Evolutionary conservation across 2,888 invertebrate species (phyloP).

Genomic region (Coenonympha arcania): DNA sequence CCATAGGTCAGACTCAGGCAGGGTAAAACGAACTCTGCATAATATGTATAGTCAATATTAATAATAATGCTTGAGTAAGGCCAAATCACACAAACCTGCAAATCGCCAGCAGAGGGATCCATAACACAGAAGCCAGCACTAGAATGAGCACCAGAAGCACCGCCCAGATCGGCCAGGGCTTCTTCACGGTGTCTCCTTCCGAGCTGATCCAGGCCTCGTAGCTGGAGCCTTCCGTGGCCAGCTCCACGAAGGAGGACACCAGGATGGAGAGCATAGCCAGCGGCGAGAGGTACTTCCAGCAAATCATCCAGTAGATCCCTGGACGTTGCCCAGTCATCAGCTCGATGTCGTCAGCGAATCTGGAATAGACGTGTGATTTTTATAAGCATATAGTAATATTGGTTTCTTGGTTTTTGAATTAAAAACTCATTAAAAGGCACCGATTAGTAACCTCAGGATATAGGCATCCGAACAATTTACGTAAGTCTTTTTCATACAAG

Average conservation of each 20-base stretch:
- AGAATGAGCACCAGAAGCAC: slow-evolving; percentile 81
- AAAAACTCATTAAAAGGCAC: too few species aligned
- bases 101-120: slow-evolving; percentile 89
- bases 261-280: slow-evolving; percentile 90
- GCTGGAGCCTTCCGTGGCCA: slow-evolving; percentile 84
- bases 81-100: slow-evolving; percentile 74
- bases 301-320: slow-evolving; percentile 91
- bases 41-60: too few species aligned
- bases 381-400: too few species aligned
- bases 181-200: slow-evolving; percentile 80
- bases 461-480: too few species aligned
- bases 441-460: too few species aligned
- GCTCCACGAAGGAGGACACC: slow-evolving; percentile 86
- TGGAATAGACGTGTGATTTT: too few species aligned
- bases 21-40: too few species aligned
- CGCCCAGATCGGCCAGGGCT: slow-evolving; percentile 92
- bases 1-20: too few species aligned
- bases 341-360: slow-evolving; percentile 95
- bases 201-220: slow-evolving; percentile 88
- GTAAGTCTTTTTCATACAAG: too few species aligned
- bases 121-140: slow-evolving; percentile 85
- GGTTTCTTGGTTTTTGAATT: too few species aligned
- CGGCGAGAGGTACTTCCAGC: slow-evolving; percentile 96
- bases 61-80: neutral
- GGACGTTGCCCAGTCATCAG: slow-evolving; percentile 94